Evolutionary conservation across 2,113 vertebrate genomes (phyloP).

Genomic region (human (Homo sapiens)): DNA sequence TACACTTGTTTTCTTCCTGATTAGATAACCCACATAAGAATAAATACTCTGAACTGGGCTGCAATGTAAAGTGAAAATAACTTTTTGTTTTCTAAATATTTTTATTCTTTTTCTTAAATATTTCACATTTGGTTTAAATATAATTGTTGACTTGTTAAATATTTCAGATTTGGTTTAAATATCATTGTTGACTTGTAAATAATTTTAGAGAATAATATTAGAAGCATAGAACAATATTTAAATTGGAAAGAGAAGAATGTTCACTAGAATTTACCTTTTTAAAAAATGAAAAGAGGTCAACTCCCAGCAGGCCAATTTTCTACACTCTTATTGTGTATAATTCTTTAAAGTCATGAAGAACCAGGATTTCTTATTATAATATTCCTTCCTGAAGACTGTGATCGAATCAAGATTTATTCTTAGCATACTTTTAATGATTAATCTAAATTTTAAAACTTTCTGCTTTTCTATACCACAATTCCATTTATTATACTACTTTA

Average conservation of each 20-base stretch:
- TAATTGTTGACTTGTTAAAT: constrained; percentile 36
- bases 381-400: not conserved
- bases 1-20: constrained; percentile 35
- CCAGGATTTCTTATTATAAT: not conserved
- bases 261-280: not conserved
- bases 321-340: not conserved
- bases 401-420: not conserved
- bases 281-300: constrained; percentile 2
- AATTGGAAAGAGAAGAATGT: not conserved
- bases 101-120: constrained; percentile 73
- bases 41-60: constrained; percentile 26
- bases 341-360: constrained; percentile 1
- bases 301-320: not conserved
- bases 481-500: not conserved
- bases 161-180: too few species aligned
- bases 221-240: not conserved
- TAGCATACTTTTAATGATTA: constrained; percentile 10
- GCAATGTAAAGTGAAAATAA: constrained; percentile 53
- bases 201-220: constrained; percentile 51
- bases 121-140: constrained; percentile 75
- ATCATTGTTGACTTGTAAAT: constrained; percentile 50
- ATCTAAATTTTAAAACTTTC: not conserved
- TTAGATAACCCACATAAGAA: constrained; percentile 58
- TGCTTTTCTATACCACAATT: not conserved
- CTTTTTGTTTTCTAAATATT: constrained; percentile 57